phyloP scores from a whole-genome alignment of 2,113 vertebrate species.

The Charina bottae region DNA sequence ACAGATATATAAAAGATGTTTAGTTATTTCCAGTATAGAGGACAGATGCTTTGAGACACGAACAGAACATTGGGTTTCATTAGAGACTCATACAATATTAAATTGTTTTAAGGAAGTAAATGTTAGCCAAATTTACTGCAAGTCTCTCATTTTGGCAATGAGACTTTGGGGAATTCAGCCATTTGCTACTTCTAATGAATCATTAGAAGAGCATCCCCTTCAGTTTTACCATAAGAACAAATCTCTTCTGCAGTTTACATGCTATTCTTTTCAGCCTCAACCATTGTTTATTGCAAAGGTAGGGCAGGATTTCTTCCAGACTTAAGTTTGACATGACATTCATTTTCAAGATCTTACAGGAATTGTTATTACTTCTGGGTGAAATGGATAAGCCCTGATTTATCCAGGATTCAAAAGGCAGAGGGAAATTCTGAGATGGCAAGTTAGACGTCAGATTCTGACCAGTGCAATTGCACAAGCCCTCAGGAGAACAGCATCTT shows the following conservation, averaged over 20 bases:
- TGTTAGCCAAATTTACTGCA: constrained; percentile 30
- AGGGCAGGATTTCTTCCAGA: neutral
- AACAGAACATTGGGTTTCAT: constrained; percentile 53
- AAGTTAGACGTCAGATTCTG: too few species aligned
- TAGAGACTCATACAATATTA: constrained; percentile 43
- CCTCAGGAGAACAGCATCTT: too few species aligned
- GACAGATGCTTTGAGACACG: constrained; percentile 52
- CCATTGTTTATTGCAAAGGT: too few species aligned
- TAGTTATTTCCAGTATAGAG: neutral
- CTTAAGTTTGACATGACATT: neutral
- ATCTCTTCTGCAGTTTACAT: neutral
- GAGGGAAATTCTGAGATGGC: too few species aligned
- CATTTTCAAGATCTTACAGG: neutral
- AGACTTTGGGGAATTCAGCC: neutral
- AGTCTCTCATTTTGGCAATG: constrained; percentile 40
- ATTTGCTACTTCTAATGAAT: neutral
- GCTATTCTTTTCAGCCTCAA: neutral
- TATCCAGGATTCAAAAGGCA: too few species aligned
- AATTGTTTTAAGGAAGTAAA: constrained; percentile 42
- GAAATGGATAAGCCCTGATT: neutral
- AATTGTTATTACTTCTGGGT: neutral
- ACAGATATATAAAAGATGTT: constrained; percentile 17
- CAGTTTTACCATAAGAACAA: neutral
- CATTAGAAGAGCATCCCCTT: neutral
- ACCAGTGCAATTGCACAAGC: too few species aligned